Base-by-base conservation (phyloP, 1,140 invertebrate species). In the Drosophila insularis region DNA sequence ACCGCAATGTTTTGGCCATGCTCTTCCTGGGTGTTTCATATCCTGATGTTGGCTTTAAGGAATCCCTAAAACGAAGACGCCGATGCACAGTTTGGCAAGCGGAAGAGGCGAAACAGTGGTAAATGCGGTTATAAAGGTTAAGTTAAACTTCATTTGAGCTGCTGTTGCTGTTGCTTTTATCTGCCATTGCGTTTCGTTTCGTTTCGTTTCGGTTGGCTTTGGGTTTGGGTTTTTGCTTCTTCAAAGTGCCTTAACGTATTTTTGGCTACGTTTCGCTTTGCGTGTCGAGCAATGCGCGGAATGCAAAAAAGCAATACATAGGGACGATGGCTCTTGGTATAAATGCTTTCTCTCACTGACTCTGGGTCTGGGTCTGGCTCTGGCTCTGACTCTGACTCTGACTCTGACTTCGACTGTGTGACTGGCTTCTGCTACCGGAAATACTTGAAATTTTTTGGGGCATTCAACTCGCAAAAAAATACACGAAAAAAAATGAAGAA, bases 251-350 rank as follows among this genome's bases (percentile, higher is more conserved):
- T 50, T 11, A 50, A 21, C 43, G 43, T 50, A 50, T 50, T 50
- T 50, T 50, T 50, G 43, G 43, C 43, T 43, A 53, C 58, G 63
- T 70, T 70, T 65, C 62, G 55, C 43, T 62, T 75, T 81, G 63
- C 66, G 50, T 68, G 70, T 63, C 54, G 71, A 69, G 64, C 58
- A 80, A 78, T 78, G 67, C 71, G 73, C 60, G 77, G 84, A 89
- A 89, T 89, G 84, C 85, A 78, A 82, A 89, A 80, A 80, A 78
- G 77, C 84, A 77, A 71, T 50, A 43, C 74, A 71, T 23, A 68
- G 53, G 55, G 61, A 66, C 58, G 56, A 21, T 50, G 43, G 43
- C 17, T 23, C 32, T n/a, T n/a, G 68, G 55, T n/a, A n/a, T 32
- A 11, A 35, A 27, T 32, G 55, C 27, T 27, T 8, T 58, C 55